A percentile compares a stretch with the other conserved stretches of the same genome.
These are phyloP conservation scores for Prionailurus viverrinus DNA, from an alignment of 2,113 vertebrate species.

Conservation along the genomic window DNA sequence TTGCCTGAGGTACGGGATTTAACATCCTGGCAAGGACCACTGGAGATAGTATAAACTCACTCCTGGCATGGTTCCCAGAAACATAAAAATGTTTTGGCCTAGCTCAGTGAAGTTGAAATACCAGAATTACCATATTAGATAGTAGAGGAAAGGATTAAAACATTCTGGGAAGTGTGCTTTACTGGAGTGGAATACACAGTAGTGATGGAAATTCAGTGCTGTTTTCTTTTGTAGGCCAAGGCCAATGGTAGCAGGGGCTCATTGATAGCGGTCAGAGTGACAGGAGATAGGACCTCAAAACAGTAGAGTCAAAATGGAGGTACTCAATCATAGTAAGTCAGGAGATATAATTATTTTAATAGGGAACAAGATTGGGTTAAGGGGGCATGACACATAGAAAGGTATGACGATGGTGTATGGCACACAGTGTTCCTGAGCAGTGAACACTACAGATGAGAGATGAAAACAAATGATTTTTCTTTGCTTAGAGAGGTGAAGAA, in stretches of 20 bases:
- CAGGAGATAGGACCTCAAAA: background rate
- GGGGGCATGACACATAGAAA: background rate
- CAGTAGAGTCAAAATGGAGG: background rate
- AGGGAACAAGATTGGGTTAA: background rate
- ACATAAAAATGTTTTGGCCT: background rate
- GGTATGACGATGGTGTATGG: background rate
- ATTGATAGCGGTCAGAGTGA: background rate
- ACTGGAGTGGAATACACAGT: background rate
- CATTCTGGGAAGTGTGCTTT: background rate
- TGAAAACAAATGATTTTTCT: background rate
- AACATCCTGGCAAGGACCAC: background rate
- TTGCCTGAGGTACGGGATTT: background rate
- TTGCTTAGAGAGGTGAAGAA: background rate
- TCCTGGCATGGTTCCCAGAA: background rate
- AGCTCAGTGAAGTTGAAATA: background rate
- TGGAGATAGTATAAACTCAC: background rate
- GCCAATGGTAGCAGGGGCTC: background rate
- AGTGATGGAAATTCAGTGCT: background rate
- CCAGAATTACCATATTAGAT: background rate
- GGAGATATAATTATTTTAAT: background rate
- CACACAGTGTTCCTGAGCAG: background rate
- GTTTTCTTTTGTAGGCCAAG: background rate
- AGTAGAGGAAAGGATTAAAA: background rate
- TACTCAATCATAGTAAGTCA: background rate
- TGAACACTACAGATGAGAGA: background rate